These are phyloP conservation scores for Lepidocyrtinus sp. DNA, from an alignment of 2,888 invertebrate genomes.

Conservation along the genomic window DNA sequence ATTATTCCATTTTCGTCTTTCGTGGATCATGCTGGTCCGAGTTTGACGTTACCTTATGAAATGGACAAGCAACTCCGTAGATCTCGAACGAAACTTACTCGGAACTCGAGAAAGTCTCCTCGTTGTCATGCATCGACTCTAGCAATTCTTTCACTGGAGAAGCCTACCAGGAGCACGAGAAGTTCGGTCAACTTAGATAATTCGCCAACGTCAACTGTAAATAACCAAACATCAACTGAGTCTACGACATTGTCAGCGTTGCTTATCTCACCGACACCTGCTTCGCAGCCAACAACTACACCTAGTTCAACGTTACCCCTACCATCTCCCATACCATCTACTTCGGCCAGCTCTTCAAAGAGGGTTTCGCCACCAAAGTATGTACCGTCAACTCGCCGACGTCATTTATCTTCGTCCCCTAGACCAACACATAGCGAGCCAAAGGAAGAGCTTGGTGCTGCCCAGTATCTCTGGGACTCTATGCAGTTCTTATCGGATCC, in stretches of 20 bases:
- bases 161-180: conserved; percentile 56
- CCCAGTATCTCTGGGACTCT: conserved; percentile 69
- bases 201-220: conserved; percentile 36
- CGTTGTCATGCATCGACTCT: conserved; percentile 90
- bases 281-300: conserved; percentile 10
- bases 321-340: neutral
- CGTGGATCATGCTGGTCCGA: conserved; percentile 39
- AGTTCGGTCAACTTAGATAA: conserved; percentile 47
- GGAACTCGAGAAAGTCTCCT: conserved; percentile 84
- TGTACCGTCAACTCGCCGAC: conserved; percentile 37
- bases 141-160: conserved; percentile 78
- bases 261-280: conserved; percentile 32
- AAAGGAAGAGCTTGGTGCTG: conserved; percentile 61
- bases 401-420: conserved; percentile 45
- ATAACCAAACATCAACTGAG: conserved; percentile 39
- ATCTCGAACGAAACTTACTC: conserved; percentile 66
- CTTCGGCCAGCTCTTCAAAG: too few species aligned
- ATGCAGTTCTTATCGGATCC: conserved; percentile 68
- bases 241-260: conserved; percentile 35
- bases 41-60: conserved; percentile 66
- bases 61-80: conserved; percentile 58
- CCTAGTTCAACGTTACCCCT: neutral
- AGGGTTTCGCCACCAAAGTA: conserved; percentile 43
- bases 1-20: conserved; percentile 52
- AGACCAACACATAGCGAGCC: conserved; percentile 29